Percentiles rank a stretch among this genome's conserved stretches.
These are phyloP conservation scores for Ypsolopha scabrella DNA, from an alignment of 2,888 invertebrate genomes.

Conservation along the genomic window DNA sequence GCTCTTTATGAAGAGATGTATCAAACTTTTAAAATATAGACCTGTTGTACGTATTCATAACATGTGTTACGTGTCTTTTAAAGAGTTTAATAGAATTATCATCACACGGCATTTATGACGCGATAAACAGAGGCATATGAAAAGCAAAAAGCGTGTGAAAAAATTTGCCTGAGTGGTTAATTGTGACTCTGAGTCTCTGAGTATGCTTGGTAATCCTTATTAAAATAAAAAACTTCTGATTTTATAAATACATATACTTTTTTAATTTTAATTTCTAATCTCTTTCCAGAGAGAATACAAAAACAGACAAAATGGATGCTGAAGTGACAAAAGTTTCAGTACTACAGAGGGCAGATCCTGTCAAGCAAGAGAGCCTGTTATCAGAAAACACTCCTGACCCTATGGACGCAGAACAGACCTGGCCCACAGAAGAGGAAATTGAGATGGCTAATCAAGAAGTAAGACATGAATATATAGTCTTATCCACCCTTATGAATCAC, in stretches of 20 bases:
- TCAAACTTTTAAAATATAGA: no score
- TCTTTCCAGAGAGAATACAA: constrained; percentile 34
- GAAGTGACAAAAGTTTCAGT: constrained; percentile 49
- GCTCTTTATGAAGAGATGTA: no score
- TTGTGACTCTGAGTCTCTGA: no score
- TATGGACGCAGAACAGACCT: constrained; percentile 96
- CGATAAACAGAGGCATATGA: no score
- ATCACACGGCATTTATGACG: no score
- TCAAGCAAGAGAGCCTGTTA: constrained; percentile 79
- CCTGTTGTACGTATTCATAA: no score
- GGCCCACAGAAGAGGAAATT: constrained; percentile 95
- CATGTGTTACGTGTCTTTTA: no score
- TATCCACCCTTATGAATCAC: no score
- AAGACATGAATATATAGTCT: constrained; percentile 3
- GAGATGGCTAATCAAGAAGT: constrained; percentile 75
- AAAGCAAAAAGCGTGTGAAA: no score
- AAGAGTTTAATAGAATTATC: no score
- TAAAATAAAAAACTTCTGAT: background rate
- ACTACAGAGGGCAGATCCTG: constrained; percentile 72
- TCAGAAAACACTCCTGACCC: constrained; percentile 87
- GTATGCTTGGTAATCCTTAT: background rate
- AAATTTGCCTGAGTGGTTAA: no score
- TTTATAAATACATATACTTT: background rate
- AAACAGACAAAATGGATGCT: constrained; percentile 51
- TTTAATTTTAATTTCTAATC: background rate